Conservation (phyloP, 2,888 invertebrate species). For the Prosapia bicincta region DNA sequence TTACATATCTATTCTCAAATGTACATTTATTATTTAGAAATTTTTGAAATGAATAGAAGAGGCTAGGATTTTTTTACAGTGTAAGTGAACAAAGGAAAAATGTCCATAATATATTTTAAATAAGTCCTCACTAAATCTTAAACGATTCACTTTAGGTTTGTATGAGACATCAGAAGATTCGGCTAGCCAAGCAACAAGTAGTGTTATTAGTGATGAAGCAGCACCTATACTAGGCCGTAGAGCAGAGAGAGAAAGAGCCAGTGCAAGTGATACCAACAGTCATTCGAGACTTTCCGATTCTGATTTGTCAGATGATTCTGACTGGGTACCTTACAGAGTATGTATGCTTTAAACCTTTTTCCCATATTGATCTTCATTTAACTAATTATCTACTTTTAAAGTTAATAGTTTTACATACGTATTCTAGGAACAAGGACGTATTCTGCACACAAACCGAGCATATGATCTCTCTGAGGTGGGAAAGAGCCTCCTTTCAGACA, state of each 20-base stretch:
- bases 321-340: conserved; percentile 65
- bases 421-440: conserved; percentile 13
- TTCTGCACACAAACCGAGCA: conserved; percentile 13
- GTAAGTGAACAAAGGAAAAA: no score
- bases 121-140: no score
- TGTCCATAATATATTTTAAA: no score
- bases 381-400: no score
- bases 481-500: conserved; percentile 67
- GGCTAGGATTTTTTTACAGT: no score
- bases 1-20: no score
- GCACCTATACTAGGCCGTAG: conserved; percentile 60
- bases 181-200: conserved; percentile 59
- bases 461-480: conserved; percentile 67
- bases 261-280: conserved; percentile 31
- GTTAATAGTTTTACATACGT: no score
- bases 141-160: not conserved
- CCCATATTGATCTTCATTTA: no score
- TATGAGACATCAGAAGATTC: conserved; percentile 59
- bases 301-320: conserved; percentile 65
- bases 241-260: conserved; percentile 54
- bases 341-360: no score
- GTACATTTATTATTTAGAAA: no score
- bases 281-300: conserved; percentile 35
- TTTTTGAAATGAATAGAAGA: no score
- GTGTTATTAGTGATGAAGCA: conserved; percentile 58